Percentiles rank a stretch among this genome's conserved stretches.
Evolutionary conservation across 2,113 vertebrate species (phyloP).

Genomic region (Campylorhamphus procurvoides): DNA sequence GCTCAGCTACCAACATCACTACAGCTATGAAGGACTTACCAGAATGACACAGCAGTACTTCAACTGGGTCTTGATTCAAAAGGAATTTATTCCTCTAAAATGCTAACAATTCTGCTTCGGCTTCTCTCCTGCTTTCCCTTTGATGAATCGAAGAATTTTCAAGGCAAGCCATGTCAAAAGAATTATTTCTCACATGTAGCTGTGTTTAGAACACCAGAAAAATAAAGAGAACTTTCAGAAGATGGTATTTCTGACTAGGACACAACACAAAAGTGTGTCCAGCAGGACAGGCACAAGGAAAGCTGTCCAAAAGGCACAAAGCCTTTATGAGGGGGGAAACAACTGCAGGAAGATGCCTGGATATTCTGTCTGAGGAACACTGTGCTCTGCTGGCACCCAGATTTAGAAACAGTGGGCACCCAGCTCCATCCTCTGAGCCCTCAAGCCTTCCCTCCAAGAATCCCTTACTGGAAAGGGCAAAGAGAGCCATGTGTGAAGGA

Average conservation of each 20-base stretch:
- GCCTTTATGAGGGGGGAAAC: background rate
- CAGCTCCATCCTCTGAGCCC: background rate
- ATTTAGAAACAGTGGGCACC: background rate
- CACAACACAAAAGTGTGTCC: background rate
- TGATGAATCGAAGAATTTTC: background rate
- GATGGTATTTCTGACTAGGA: background rate
- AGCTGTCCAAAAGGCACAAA: background rate
- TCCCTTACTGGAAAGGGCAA: background rate
- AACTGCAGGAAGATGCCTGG: background rate
- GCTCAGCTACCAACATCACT: background rate
- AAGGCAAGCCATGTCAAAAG: background rate
- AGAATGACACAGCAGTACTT: background rate
- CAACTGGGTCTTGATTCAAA: background rate
- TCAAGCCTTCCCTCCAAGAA: background rate
- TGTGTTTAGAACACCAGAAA: background rate
- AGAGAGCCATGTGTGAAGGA: background rate
- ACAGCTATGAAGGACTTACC: background rate
- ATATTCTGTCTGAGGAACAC: background rate
- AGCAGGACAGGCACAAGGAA: background rate
- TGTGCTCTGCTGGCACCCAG: background rate
- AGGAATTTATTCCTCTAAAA: background rate
- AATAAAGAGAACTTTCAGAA: background rate
- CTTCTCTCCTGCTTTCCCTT: background rate
- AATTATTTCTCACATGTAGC: background rate
- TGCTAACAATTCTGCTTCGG: background rate